A percentile compares a stretch with the other conserved stretches of the same genome.
phyloP scores from a whole-genome alignment of 2,113 vertebrate species.

The Heliornis fulica region DNA sequence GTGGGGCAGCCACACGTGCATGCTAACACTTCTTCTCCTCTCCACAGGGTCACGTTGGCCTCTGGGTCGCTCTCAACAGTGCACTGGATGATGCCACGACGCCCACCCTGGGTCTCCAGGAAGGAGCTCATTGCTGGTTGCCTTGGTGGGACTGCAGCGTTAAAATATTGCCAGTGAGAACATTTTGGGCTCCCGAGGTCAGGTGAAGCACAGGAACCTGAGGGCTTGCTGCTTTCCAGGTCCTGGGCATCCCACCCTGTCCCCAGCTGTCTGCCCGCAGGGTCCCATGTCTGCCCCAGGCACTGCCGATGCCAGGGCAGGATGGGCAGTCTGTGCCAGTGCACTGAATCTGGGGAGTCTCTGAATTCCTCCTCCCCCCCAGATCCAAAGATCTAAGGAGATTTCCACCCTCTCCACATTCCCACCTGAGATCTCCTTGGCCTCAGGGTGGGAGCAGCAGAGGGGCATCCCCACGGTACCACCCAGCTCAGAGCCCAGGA shows the following conservation, averaged over 20 bases:
- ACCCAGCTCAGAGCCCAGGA: background rate
- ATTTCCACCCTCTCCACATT: accelerated
- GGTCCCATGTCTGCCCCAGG: background rate
- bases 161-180: background rate
- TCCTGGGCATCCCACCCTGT: background rate
- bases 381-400: background rate
- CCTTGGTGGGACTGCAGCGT: conserved; percentile 56
- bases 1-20: background rate
- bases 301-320: no score
- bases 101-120: conserved; percentile 36
- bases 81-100: conserved; percentile 68
- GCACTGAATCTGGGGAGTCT: background rate
- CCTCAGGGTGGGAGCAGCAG: accelerated
- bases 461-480: background rate
- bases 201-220: background rate
- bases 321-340: no score
- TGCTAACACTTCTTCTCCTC: background rate
- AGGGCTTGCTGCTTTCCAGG: background rate
- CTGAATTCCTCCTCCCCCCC: no score
- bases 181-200: accelerated
- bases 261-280: background rate
- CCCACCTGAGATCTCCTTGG: accelerated
- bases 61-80: conserved; percentile 66
- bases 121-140: conserved; percentile 50
- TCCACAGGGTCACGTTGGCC: conserved; percentile 50